Percentiles rank a stretch among this genome's conserved stretches.
These are phyloP conservation scores for Mayetiola destructor DNA, from an alignment of 2,888 invertebrate species.

Conservation along the genomic window DNA sequence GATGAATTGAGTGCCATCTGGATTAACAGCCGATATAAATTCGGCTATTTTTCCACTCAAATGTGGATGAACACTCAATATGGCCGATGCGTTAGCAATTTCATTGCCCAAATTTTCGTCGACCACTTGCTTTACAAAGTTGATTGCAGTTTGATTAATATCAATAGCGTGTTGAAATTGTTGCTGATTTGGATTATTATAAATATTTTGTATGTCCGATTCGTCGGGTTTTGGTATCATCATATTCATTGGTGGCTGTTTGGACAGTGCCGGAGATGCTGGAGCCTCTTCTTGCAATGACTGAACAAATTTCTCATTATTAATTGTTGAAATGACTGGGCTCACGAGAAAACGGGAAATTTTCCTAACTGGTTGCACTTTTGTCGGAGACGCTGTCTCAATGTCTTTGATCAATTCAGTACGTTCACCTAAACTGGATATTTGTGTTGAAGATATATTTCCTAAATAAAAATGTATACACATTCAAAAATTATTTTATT, in stretches of 20 bases:
- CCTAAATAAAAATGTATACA: too few species aligned
- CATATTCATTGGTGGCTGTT: background rate
- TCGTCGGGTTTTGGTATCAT: background rate
- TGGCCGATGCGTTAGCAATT: background rate
- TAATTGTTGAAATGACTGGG: slow-evolving; percentile 47
- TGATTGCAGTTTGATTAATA: too few species aligned
- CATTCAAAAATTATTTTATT: too few species aligned
- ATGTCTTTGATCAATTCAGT: background rate
- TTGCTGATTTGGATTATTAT: slow-evolving; percentile 3
- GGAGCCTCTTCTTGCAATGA: background rate
- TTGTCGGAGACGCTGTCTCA: slow-evolving; percentile 23
- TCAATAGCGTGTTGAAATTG: background rate
- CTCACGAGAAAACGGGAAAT: slow-evolving; percentile 71
- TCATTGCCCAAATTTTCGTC: slow-evolving; percentile 4
- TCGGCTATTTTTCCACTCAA: slow-evolving; percentile 3
- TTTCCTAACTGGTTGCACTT: slow-evolving; percentile 48
- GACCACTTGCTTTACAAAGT: background rate
- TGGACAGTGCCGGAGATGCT: background rate
- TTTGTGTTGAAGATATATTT: too few species aligned
- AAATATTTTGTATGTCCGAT: background rate
- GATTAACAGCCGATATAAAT: background rate
- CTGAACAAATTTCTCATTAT: background rate
- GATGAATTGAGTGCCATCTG: slow-evolving; percentile 18
- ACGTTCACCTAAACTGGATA: too few species aligned
- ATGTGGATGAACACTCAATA: background rate